These are phyloP conservation scores for Potorous gilbertii DNA, from an alignment of 2,797 vertebrate genomes.

Conservation along the genomic window DNA sequence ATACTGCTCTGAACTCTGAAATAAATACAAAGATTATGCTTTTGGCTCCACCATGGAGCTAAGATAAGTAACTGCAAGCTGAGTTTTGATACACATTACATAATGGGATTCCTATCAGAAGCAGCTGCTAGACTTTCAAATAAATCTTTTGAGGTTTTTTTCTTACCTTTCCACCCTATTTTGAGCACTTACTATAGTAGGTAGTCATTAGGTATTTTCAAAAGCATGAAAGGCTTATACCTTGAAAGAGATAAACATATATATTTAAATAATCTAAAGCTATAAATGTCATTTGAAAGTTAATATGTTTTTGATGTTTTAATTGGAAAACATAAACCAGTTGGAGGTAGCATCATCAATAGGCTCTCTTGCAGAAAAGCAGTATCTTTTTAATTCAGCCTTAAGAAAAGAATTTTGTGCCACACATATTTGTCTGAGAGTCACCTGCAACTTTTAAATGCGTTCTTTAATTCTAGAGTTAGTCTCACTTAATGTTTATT, in stretches of 20 bases:
- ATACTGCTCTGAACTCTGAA: slow-evolving; percentile 33
- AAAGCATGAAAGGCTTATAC: neutral
- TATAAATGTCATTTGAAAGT: slow-evolving; percentile 33
- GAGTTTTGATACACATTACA: slow-evolving; percentile 39
- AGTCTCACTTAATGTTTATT: neutral
- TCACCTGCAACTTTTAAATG: neutral
- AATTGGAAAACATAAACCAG: slow-evolving; percentile 37
- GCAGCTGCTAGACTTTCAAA: neutral
- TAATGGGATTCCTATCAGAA: slow-evolving; percentile 30
- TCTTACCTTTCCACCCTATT: neutral
- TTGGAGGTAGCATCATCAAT: neutral
- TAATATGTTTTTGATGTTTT: slow-evolving; percentile 55
- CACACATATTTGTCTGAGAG: slow-evolving; percentile 32
- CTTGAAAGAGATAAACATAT: neutral
- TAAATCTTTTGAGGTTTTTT: neutral
- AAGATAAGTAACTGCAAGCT: slow-evolving; percentile 84
- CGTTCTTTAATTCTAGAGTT: slow-evolving; percentile 43
- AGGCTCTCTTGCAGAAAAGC: neutral
- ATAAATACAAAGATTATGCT: slow-evolving; percentile 80
- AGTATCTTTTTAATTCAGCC: neutral
- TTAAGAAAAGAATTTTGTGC: slow-evolving; percentile 20
- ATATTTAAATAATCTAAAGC: slow-evolving; percentile 16
- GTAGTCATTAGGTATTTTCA: neutral
- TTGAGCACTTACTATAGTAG: neutral
- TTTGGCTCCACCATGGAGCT: slow-evolving; percentile 87